Base-by-base conservation (phyloP, 2,113 vertebrate species). In the Glaucidium brasilianum region DNA sequence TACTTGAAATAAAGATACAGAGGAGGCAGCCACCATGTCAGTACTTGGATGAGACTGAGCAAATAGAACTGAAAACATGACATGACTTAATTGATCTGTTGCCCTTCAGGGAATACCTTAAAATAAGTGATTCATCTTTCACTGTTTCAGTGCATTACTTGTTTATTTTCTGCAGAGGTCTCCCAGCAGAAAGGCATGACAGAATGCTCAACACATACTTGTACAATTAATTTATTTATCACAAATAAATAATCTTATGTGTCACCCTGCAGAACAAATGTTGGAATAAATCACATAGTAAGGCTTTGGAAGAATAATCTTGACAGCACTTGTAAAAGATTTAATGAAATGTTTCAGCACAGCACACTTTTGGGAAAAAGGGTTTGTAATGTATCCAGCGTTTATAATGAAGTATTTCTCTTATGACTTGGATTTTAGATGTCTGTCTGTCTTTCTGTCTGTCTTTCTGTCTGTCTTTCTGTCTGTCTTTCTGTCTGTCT, bases 211-310 rank as follows among this genome's bases (percentile, higher is more conserved):
- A 53, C 53, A 96, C 20, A 7, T 82, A 6, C 53, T 47, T 53
- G 67, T 34, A 88, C 85, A 17, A 88, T 90, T 79, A 69, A 94
- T 71, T 96, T 10, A 91, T 85, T 88, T 68, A n/a, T 82, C 82
- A 85, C 75, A 73, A 84, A 49, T 59, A 90, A 94, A 83, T 79
- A 88, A 90, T 76, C 22, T 35, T 55, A 6, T 0, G 2, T 78
- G 76, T 79, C 79, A 73, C 34, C 56, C 39, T 50, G 4, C 52
- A 73, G 85, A 91, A 87, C 45, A 82, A 85, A 90, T 50, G 71
- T 64, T 91, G 58, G 50, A 90, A 75, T 94, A 68, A 88, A 88
- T 92, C 62, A 53, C 45, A 9, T 5, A 29, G 35, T 45, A 47
- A 85, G 45, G 49, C 69, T 58, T 37, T 66, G 69, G 72, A 91